phyloP scores from a whole-genome alignment of 37 sponge, comb jelly and placozoan genomes.

The Lycopodina hypogea region DNA sequence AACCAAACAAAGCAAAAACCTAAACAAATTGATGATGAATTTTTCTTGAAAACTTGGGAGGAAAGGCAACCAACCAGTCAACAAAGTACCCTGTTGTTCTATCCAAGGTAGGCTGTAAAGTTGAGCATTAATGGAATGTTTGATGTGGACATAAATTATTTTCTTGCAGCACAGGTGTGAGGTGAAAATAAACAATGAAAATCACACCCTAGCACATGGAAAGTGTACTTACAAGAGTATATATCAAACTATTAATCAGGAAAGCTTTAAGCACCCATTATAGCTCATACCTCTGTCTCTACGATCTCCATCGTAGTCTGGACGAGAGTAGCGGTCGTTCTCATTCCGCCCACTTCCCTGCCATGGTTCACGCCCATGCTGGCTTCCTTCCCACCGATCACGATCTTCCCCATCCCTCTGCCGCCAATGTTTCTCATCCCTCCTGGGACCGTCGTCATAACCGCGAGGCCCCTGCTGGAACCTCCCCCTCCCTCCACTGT shows the following conservation, averaged over 20 bases:
- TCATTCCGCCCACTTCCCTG: neutral
- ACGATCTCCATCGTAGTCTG: neutral
- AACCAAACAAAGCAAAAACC: too few species aligned
- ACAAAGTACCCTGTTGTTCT: too few species aligned
- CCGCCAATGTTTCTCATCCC: slow-evolving; percentile 2
- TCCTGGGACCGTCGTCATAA: neutral
- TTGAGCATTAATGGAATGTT: too few species aligned
- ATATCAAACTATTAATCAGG: neutral
- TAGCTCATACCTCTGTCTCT: neutral
- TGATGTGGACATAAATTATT: too few species aligned
- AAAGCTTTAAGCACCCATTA: neutral
- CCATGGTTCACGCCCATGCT: neutral
- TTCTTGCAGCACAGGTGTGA: too few species aligned
- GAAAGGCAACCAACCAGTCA: too few species aligned
- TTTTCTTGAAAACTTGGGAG: too few species aligned
- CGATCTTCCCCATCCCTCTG: slow-evolving; percentile 6
- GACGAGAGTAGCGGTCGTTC: neutral
- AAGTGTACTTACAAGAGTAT: neutral
- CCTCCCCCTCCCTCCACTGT: neutral
- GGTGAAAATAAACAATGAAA: too few species aligned
- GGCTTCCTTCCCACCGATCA: slow-evolving; percentile 9
- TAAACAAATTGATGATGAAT: too few species aligned
- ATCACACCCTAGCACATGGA: too few species aligned
- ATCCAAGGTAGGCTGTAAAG: too few species aligned
- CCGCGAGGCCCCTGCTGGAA: neutral